Percentiles rank a stretch among this genome's conserved stretches.
These are phyloP conservation scores for Alethe castanea DNA, from an alignment of 2,113 vertebrate species.

Conservation along the genomic window DNA sequence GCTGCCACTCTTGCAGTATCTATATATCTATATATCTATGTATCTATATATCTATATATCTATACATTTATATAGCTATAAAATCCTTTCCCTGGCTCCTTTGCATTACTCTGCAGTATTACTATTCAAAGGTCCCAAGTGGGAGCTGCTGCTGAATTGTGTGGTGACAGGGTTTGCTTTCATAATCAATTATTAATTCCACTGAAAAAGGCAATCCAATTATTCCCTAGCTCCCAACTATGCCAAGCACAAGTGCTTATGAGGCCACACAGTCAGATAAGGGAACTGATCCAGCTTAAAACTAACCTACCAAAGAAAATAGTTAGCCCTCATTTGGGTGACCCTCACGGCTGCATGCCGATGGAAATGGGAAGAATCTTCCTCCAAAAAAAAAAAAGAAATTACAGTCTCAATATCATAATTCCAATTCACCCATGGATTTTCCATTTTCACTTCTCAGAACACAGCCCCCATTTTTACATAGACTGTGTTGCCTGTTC, in stretches of 20 bases:
- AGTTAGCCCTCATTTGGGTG: not conserved
- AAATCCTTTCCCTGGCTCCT: not conserved
- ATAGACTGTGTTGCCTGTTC: not conserved
- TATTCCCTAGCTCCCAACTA: not conserved
- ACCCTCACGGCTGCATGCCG: not conserved
- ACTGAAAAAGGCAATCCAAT: constrained; percentile 33
- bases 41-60: not conserved
- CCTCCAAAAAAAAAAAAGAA: not conserved
- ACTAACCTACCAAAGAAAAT: not conserved
- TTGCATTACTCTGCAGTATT: not conserved
- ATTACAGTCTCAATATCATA: not conserved
- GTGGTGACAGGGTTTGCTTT: constrained; percentile 16
- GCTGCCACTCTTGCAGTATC: not conserved
- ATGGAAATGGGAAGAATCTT: not conserved
- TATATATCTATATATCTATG: not conserved
- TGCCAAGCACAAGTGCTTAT: not conserved
- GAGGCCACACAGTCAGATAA: not conserved
- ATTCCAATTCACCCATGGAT: not conserved
- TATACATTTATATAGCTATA: not conserved
- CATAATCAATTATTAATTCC: constrained; percentile 20
- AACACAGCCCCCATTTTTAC: not conserved
- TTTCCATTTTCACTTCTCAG: not conserved
- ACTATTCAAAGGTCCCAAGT: not conserved
- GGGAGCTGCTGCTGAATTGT: not conserved
- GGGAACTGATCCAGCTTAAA: constrained; percentile 1